These are phyloP conservation scores for Falco rusticolus DNA, from an alignment of 2,797 vertebrate species.

Conservation along the genomic window DNA sequence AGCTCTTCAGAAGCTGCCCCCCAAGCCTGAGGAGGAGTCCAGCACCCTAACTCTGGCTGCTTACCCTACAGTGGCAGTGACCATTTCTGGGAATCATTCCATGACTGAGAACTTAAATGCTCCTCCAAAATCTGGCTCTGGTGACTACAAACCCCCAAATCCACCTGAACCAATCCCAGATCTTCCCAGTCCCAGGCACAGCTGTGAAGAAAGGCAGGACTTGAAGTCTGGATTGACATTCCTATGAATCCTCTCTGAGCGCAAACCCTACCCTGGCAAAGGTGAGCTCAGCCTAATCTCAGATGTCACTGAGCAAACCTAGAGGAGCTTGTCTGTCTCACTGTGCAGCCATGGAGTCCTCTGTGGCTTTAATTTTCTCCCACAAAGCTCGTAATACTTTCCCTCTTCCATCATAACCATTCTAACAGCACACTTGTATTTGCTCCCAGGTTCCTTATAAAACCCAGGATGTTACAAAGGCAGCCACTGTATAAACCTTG, in stretches of 20 bases:
- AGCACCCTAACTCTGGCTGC: background rate
- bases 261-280: background rate
- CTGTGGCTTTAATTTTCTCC: background rate
- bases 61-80: background rate
- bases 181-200: background rate
- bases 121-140: background rate
- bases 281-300: background rate
- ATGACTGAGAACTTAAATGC: background rate
- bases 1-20: background rate
- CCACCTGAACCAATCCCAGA: background rate
- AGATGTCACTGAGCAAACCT: background rate
- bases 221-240: background rate
- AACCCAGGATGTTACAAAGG: background rate
- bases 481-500: background rate
- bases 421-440: background rate
- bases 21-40: background rate
- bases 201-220: background rate
- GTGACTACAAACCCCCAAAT: background rate
- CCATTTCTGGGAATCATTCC: background rate
- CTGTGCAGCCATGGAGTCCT: background rate
- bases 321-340: background rate
- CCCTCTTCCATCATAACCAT: background rate
- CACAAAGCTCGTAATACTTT: background rate
- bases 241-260: background rate
- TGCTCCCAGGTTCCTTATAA: background rate